Conservation (phyloP, 2,888 invertebrate species). For the Endotricha flammealis region DNA sequence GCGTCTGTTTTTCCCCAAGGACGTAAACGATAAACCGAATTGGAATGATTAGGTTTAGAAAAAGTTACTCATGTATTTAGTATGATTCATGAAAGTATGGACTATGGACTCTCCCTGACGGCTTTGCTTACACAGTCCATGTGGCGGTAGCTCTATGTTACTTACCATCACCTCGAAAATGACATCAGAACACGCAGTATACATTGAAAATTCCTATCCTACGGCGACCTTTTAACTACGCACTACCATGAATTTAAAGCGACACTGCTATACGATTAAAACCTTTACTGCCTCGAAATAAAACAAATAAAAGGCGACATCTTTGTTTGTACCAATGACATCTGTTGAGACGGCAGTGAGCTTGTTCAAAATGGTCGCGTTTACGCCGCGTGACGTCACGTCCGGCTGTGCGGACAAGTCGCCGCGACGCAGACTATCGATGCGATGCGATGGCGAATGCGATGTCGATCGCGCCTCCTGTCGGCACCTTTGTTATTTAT, state of each 20-base stretch:
- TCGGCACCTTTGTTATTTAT: constrained; percentile 69
- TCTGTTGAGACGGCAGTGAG: constrained; percentile 62
- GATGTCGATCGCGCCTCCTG: constrained; percentile 68
- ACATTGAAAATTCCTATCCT: constrained; percentile 53
- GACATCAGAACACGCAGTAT: not conserved
- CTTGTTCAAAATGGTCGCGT: constrained; percentile 75
- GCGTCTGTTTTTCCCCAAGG: no score
- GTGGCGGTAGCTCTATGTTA: not conserved
- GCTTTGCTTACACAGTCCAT: not conserved
- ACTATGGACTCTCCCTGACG: not conserved
- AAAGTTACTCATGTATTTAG: no score
- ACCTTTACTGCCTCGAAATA: constrained; percentile 41
- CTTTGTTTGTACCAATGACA: constrained; percentile 56
- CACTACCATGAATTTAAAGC: constrained; percentile 62
- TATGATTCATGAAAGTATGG: no score
- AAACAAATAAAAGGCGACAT: constrained; percentile 36
- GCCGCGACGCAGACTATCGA: constrained; percentile 37
- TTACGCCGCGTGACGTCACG: constrained; percentile 68
- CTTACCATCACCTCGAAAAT: not conserved
- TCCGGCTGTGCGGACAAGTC: constrained; percentile 54
- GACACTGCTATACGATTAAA: constrained; percentile 29
- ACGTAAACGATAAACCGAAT: no score
- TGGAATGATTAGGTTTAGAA: no score
- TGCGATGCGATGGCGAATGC: constrained; percentile 46
- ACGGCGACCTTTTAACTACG: constrained; percentile 59